Base-by-base conservation (phyloP, 2,888 invertebrate species). In the Macaria liturata region DNA sequence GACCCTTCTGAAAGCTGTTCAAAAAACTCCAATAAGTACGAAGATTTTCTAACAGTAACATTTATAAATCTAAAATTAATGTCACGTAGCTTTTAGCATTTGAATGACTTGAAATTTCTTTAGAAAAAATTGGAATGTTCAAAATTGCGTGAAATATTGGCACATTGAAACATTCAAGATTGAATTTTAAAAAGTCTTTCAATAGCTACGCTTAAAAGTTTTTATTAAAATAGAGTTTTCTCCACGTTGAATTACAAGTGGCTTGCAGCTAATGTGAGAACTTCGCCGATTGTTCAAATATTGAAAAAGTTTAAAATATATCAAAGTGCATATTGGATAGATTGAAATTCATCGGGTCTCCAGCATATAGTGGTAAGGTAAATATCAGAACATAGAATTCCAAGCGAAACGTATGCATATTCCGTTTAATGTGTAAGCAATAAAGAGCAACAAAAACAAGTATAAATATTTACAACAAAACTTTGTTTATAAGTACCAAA, bases 141-240 rank as follows among this genome's bases (percentile, higher is more conserved):
- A 37, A 51, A 51, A 51, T 37, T 39, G 45, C 51, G 51, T 51
- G 31, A 45, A 51, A 37, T 45, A 51, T 45, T 30, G 37, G 31
- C 9, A 31, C 31, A n/a, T 51, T 37, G 6, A 32, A 45, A 34
- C 34, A 20, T 31, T 45, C 30, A 44, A 43, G 37, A 31, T 9
- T 51, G 45, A 51, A 51, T 51, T 43, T 47, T 32, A 46, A 34
- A 54, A 47, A 47, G 49, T 34, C 43, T 54, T 54, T 49, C 39
- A 44, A 49, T 44, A 34, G 47, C 5, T 43, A 3, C 8, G n/a
- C 20, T 49, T 31, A 9, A 48, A 49, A 48, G 34, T 32, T 54
- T 49, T 54, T 49, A 30, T 42, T 54, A 42, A 47, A 42, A 56
- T 51, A 42, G 50, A 56, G 46, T 34, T 53, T 52, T 40, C 6